phyloP scores from a whole-genome alignment of 2,888 invertebrate species.

The Rotaria sp. region DNA sequence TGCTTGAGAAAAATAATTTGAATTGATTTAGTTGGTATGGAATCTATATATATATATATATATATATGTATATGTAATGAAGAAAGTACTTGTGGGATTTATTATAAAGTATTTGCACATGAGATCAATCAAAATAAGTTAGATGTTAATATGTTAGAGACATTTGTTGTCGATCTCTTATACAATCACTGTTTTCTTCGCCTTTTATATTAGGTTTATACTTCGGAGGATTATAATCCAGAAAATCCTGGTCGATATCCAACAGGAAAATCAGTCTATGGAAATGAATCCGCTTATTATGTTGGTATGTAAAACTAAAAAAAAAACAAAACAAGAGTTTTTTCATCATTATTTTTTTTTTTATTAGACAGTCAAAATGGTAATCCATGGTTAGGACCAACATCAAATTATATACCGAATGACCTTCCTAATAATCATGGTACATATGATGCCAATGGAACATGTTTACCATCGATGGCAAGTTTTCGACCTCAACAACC shows the following conservation, averaged over 20 bases:
- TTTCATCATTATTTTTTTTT: neutral
- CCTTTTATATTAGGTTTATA: conserved; percentile 18
- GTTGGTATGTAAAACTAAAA: neutral
- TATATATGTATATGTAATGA: neutral
- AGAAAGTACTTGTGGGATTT: neutral
- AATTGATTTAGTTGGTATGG: conserved; percentile 6
- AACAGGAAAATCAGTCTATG: conserved; percentile 7
- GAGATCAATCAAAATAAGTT: conserved; percentile 16
- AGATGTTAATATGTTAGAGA: neutral
- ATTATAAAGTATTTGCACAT: neutral
- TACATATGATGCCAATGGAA: neutral
- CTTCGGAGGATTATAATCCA: conserved; percentile 12
- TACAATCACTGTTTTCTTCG: neutral
- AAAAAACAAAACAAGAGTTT: neutral
- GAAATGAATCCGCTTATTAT: conserved; percentile 14
- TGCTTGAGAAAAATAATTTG: neutral
- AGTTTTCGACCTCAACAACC: neutral
- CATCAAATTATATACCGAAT: neutral
- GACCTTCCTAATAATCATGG: neutral
- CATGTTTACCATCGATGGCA: conserved; percentile 30
- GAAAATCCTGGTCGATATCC: conserved; percentile 19
- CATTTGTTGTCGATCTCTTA: conserved; percentile 22
- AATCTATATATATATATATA: neutral
- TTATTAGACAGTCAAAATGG: neutral
- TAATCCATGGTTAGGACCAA: neutral